A percentile compares a stretch with the other conserved stretches of the same genome.
Conservation (phyloP, 2,113 vertebrate species). For the Boleophthalmus pectinirostris region DNA sequence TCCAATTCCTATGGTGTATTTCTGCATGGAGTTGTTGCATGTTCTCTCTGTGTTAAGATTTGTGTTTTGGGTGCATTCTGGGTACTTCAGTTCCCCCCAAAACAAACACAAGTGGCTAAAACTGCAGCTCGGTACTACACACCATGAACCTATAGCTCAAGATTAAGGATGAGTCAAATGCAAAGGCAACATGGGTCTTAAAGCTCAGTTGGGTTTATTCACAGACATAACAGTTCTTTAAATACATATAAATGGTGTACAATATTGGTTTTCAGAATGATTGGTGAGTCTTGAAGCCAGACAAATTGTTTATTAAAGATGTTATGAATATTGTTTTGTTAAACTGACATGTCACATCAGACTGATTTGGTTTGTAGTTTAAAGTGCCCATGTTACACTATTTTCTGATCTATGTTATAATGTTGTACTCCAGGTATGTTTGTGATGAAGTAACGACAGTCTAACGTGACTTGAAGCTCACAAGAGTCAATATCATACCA, state of each 20-base stretch:
- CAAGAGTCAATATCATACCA: no score
- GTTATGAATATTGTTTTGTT: neutral
- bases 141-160: neutral
- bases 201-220: no score
- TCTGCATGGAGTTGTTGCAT: neutral
- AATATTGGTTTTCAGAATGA: no score
- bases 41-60: neutral
- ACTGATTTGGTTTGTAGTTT: neutral
- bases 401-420: no score
- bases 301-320: neutral
- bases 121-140: neutral
- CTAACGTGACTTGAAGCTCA: no score
- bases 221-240: no score
- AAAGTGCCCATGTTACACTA: no score
- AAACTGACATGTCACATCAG: neutral
- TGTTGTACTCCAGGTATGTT: no score
- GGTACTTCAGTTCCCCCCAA: neutral
- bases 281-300: neutral
- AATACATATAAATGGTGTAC: no score
- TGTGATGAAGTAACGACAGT: no score
- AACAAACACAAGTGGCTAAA: neutral
- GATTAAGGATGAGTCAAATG: no score
- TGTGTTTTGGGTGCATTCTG: neutral
- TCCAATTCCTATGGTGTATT: neutral
- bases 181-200: no score